Conservation (phyloP, 2,113 vertebrate genomes). For the Dolichallabes microphthalmus region DNA sequence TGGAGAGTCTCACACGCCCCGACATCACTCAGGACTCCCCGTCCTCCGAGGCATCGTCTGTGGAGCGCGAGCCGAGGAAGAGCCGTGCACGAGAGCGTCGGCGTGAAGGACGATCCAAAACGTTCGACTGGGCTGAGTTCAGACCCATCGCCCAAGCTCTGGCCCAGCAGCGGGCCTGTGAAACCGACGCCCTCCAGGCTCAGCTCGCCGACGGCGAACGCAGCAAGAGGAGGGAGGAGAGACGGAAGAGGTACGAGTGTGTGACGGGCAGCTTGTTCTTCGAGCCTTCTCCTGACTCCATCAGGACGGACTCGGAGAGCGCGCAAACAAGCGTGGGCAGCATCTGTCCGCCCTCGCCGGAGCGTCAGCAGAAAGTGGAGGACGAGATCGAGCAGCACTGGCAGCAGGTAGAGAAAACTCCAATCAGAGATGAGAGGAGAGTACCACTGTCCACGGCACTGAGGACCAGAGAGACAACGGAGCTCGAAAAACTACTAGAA, state of each 20-base stretch:
- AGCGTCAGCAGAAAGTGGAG: conserved; percentile 72
- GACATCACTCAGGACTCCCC: conserved; percentile 73
- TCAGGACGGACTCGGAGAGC: conserved; percentile 58
- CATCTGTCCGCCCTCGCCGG: conserved; percentile 46
- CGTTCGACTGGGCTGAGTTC: conserved; percentile 81
- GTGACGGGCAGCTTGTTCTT: conserved; percentile 53
- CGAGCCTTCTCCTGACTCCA: conserved; percentile 28
- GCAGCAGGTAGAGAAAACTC: conserved; percentile 79
- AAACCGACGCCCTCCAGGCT: conserved; percentile 64
- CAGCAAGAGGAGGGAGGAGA: conserved; percentile 70
- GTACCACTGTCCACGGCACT: conserved; percentile 65
- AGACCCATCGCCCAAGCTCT: conserved; percentile 77
- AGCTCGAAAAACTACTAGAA: conserved; percentile 74
- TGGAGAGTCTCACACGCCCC: conserved; percentile 67
- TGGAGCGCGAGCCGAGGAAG: conserved; percentile 68
- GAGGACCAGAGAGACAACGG: conserved; percentile 60
- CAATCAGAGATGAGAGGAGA: conserved; percentile 74
- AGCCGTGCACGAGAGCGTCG: conserved; percentile 73
- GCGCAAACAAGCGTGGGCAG: not conserved
- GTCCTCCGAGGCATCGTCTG: conserved; percentile 69
- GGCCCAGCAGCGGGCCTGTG: conserved; percentile 74
- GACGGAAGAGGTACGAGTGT: conserved; percentile 71
- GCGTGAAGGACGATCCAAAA: conserved; percentile 77
- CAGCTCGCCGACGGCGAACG: conserved; percentile 67
- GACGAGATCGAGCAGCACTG: conserved; percentile 79